Percentiles rank a stretch among this genome's conserved stretches.
Conservation (phyloP, 2,113 vertebrate genomes). For the Dendropsophus ebraccatus region DNA sequence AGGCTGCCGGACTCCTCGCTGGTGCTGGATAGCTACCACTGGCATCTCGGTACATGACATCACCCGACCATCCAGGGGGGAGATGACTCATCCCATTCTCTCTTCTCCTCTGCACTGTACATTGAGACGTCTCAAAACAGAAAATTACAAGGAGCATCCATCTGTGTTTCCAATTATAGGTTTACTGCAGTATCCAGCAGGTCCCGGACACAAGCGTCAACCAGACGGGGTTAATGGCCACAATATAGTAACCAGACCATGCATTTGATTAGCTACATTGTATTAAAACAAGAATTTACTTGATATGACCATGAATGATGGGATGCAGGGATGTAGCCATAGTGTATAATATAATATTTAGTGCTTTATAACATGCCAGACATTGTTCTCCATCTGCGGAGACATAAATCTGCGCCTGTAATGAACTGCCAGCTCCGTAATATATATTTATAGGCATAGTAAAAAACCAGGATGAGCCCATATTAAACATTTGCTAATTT, state of each 20-base stretch:
- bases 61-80: conserved; percentile 39
- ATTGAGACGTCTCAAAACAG: not conserved
- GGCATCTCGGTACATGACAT: conserved; percentile 60
- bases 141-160: not conserved
- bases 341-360: conserved; percentile 21
- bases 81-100: conserved; percentile 40
- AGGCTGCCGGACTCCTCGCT: not conserved
- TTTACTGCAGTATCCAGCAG: conserved; percentile 26
- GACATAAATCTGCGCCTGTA: not conserved
- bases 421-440: not conserved
- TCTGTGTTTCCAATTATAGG: conserved; percentile 41
- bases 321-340: not conserved
- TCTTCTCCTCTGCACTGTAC: conserved; percentile 12
- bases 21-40: conserved; percentile 59
- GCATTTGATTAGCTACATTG: conserved; percentile 16
- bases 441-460: not conserved
- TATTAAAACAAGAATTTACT: not conserved
- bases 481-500: not conserved
- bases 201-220: not conserved
- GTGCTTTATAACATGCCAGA: not conserved
- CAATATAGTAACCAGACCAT: conserved; percentile 27
- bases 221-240: conserved; percentile 30
- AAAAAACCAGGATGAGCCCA: not conserved
- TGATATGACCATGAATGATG: not conserved
- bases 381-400: not conserved